Conservation (phyloP, 2,888 invertebrate genomes). For the Aquatica leii region DNA sequence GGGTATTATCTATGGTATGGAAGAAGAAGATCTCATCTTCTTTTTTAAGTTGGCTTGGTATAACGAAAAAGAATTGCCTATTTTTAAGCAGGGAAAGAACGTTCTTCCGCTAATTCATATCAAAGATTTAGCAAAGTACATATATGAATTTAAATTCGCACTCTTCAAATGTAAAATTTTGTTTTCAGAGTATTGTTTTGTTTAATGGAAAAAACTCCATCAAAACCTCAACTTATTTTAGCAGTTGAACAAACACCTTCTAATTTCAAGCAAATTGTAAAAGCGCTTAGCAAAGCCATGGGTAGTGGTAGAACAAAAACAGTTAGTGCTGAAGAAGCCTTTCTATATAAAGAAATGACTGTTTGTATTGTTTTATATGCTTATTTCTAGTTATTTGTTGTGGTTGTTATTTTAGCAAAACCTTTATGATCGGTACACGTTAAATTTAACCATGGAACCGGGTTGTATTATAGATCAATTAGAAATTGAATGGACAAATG, state of each 20-base stretch:
- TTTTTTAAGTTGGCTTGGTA: conserved; percentile 75
- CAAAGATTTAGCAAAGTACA: conserved; percentile 67
- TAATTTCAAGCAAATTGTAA: conserved; percentile 65
- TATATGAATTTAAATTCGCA: conserved; percentile 50
- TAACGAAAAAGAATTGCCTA: conserved; percentile 66
- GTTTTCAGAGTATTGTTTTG: conserved; percentile 48
- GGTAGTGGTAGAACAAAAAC: conserved; percentile 67
- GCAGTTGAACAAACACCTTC: conserved; percentile 70
- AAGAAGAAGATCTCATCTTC: conserved; percentile 68
- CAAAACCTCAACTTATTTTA: conserved; percentile 66
- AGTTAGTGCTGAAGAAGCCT: conserved; percentile 66
- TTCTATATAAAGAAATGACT: conserved; percentile 64
- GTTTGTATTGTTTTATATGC: conserved; percentile 47
- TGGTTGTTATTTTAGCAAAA: conserved; percentile 66
- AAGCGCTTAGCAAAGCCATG: conserved; percentile 64
- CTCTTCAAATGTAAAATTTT: neutral
- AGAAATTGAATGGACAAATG: conserved; percentile 65
- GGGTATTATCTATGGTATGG: conserved; percentile 71
- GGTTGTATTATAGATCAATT: conserved; percentile 63
- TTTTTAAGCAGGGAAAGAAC: conserved; percentile 68
- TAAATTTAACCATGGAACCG: conserved; percentile 69
- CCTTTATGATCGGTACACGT: conserved; percentile 65
- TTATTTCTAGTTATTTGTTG: too few relatives aligned
- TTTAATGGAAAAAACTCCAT: conserved; percentile 64
- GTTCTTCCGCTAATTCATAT: conserved; percentile 71